These are phyloP conservation scores for Periophthalmus modestus DNA, from an alignment of 2,113 vertebrate genomes.

Conservation along the genomic window DNA sequence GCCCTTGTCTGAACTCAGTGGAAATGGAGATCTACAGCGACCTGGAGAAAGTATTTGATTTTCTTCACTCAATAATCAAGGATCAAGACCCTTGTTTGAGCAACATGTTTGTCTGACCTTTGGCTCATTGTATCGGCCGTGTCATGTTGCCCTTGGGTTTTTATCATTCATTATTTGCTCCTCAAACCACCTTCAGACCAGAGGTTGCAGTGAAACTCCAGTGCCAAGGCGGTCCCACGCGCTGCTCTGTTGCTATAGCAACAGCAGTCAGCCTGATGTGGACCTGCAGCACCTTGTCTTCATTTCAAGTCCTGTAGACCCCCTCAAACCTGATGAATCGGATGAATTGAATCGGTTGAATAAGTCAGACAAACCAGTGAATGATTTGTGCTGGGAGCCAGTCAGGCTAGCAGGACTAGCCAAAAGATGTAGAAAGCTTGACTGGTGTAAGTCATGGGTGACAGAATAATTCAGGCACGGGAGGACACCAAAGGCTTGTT, in stretches of 20 bases:
- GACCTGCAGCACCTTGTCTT: slow-evolving; percentile 19
- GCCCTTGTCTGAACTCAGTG: slow-evolving; percentile 42
- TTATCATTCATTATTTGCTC: slow-evolving; percentile 15
- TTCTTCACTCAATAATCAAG: neutral
- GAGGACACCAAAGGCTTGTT: slow-evolving; percentile 27
- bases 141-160: slow-evolving; percentile 22
- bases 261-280: slow-evolving; percentile 37
- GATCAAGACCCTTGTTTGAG: neutral
- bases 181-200: slow-evolving; percentile 65
- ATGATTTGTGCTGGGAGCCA: slow-evolving; percentile 63
- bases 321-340: slow-evolving; percentile 65
- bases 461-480: slow-evolving; percentile 65
- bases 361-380: slow-evolving; percentile 52
- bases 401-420: slow-evolving; percentile 83
- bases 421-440: slow-evolving; percentile 80
- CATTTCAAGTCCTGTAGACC: slow-evolving; percentile 31
- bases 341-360: slow-evolving; percentile 63
- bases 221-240: slow-evolving; percentile 36
- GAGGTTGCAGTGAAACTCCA: slow-evolving; percentile 75
- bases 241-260: slow-evolving; percentile 51
- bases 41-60: neutral
- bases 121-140: slow-evolving; percentile 15
- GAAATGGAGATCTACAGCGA: slow-evolving; percentile 15
- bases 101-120: slow-evolving; percentile 19
- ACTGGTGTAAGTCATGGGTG: slow-evolving; percentile 75